Evolutionary conservation across 2,113 vertebrate species (phyloP).

Genomic region (Semnornis frantzii): DNA sequence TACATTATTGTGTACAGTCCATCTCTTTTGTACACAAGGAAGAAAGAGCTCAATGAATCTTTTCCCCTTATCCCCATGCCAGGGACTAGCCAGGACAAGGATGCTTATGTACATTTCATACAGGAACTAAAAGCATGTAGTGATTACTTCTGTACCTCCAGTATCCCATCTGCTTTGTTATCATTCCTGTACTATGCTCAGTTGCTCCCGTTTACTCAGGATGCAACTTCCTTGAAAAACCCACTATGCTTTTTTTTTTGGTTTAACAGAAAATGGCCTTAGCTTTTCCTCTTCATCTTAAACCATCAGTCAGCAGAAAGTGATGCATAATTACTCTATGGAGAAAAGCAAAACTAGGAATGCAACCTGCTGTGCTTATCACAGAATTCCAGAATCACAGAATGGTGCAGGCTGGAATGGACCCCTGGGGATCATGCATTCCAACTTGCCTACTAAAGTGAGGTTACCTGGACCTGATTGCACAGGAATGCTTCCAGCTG

Average conservation of each 20-base stretch:
- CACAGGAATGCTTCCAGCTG: no score
- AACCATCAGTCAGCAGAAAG: background rate
- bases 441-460: no score
- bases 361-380: background rate
- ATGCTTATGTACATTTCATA: background rate
- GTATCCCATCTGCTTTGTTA: background rate
- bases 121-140: background rate
- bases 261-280: background rate
- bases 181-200: fast-evolving
- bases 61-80: background rate
- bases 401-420: no score
- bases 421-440: no score
- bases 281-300: background rate
- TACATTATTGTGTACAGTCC: background rate
- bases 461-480: no score
- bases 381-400: no score
- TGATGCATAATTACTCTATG: background rate
- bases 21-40: constrained; percentile 13
- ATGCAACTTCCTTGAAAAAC: background rate
- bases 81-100: background rate
- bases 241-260: background rate
- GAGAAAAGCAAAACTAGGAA: background rate
- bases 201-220: background rate
- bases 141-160: background rate
- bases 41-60: constrained; percentile 14